phyloP scores from a whole-genome alignment of 2,888 invertebrate species.

The Aleiodes leptofemur region DNA sequence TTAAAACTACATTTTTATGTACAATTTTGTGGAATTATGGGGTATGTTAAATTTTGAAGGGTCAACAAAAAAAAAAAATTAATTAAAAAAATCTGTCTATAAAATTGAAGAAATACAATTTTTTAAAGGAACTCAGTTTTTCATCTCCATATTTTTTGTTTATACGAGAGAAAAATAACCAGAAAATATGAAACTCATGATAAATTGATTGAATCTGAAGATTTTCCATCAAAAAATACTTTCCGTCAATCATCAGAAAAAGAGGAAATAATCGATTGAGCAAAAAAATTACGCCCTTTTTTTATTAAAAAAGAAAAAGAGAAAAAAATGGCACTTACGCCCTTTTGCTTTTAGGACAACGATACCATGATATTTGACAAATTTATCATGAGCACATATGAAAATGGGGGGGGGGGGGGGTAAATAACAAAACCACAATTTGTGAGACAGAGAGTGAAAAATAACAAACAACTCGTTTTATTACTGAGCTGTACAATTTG shows the following conservation, averaged over 20 bases:
- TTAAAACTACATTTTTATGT: constrained; percentile 12
- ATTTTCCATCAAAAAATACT: too few relatives aligned
- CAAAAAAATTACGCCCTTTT: too few relatives aligned
- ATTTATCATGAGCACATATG: constrained; percentile 13
- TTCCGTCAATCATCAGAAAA: too few relatives aligned
- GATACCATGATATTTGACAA: not conserved
- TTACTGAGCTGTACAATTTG: constrained; percentile 50
- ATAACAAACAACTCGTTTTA: constrained; percentile 47
- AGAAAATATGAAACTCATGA: too few relatives aligned
- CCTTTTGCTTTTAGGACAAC: too few relatives aligned
- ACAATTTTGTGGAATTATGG: constrained; percentile 8
- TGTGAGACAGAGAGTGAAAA: not conserved
- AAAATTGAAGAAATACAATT: not conserved
- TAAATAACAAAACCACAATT: not conserved
- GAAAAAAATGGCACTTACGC: too few relatives aligned
- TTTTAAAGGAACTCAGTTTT: not conserved
- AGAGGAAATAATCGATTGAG: too few relatives aligned
- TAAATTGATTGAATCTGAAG: too few relatives aligned
- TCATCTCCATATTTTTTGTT: not conserved
- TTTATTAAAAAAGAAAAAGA: too few relatives aligned
- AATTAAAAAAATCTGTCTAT: not conserved
- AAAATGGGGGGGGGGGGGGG: constrained; percentile 6
- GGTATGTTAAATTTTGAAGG: not conserved
- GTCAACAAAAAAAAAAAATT: not conserved
- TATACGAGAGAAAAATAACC: too few relatives aligned